These are phyloP conservation scores for Pterostichus madidus DNA, from an alignment of 2,888 invertebrate species.

Conservation along the genomic window DNA sequence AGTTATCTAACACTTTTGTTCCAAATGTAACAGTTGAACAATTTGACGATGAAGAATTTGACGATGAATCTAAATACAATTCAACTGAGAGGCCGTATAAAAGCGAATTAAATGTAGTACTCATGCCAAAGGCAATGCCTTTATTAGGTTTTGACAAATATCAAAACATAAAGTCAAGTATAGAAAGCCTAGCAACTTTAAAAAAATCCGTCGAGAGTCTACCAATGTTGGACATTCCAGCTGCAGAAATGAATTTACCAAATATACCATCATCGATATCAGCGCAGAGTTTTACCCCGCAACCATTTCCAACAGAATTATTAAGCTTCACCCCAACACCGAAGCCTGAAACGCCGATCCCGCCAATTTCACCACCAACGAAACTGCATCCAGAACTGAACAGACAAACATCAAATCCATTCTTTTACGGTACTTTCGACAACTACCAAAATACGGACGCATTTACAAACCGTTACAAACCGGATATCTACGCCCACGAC, in stretches of 20 bases:
- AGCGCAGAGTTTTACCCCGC: slow-evolving; percentile 61
- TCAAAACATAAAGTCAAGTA: slow-evolving; percentile 74
- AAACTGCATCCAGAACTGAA: slow-evolving; percentile 10
- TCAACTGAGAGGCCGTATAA: slow-evolving; percentile 73
- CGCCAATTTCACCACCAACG: slow-evolving; percentile 1
- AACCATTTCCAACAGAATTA: slow-evolving; percentile 68
- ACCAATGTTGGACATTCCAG: slow-evolving; percentile 40
- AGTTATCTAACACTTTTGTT: slow-evolving; percentile 28
- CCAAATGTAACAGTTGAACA: slow-evolving; percentile 11
- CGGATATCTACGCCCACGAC: slow-evolving; percentile 70
- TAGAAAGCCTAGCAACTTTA: slow-evolving; percentile 73
- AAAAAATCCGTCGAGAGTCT: slow-evolving; percentile 62
- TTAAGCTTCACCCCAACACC: slow-evolving; percentile 61
- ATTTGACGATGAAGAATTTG: slow-evolving; percentile 18
- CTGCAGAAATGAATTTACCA: slow-evolving; percentile 6
- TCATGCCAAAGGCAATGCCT: slow-evolving; percentile 77
- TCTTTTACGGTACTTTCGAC: slow-evolving; percentile 73
- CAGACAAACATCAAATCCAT: slow-evolving; percentile 71
- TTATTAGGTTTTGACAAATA: slow-evolving; percentile 76
- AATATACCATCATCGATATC: slow-evolving; percentile 29
- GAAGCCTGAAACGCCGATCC: slow-evolving; percentile 20
- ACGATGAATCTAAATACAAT: slow-evolving; percentile 51
- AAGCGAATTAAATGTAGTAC: slow-evolving; percentile 76
- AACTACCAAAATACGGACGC: slow-evolving; percentile 71
- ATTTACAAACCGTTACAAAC: slow-evolving; percentile 72